Percentiles rank a stretch among this genome's conserved stretches.
Conservation (phyloP, 2,888 invertebrate genomes). For the Ptilodon capucinus region DNA sequence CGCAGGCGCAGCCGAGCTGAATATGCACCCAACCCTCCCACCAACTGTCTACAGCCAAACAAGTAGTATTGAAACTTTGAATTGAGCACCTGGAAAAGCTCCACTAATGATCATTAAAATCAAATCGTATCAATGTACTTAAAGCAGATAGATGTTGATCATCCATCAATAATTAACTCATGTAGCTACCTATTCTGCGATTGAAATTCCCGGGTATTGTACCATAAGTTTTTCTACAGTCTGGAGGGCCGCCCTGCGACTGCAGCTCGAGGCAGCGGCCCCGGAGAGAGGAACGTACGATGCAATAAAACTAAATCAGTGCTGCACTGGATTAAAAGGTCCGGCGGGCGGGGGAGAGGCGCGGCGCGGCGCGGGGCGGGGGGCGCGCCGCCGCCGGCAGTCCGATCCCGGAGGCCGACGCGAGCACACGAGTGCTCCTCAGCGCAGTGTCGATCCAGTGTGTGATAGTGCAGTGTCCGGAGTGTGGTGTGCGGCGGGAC, state of each 20-base stretch:
- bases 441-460: conserved; percentile 9
- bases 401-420: conserved; percentile 53
- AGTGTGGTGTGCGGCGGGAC: conserved; percentile 30
- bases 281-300: conserved; percentile 21
- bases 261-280: conserved; percentile 13
- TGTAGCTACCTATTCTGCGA: too few species aligned
- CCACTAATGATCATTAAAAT: too few species aligned
- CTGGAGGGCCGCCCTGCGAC: conserved; percentile 14
- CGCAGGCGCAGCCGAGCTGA: conserved; percentile 1
- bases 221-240: too few species aligned
- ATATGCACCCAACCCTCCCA: too few species aligned
- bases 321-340: conserved; percentile 48
- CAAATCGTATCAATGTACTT: too few species aligned
- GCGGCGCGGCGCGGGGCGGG: conserved; percentile 25
- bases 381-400: conserved; percentile 51
- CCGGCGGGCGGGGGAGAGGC: conserved; percentile 26
- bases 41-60: too few species aligned
- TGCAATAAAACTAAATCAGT: conserved; percentile 61
- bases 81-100: too few species aligned
- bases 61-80: too few species aligned
- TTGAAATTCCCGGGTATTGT: too few species aligned
- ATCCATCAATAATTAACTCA: too few species aligned
- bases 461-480: conserved; percentile 17
- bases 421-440: conserved; percentile 48
- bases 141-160: too few species aligned